Conservation (phyloP, 2,113 vertebrate species). For the Halichoerus grypus region DNA sequence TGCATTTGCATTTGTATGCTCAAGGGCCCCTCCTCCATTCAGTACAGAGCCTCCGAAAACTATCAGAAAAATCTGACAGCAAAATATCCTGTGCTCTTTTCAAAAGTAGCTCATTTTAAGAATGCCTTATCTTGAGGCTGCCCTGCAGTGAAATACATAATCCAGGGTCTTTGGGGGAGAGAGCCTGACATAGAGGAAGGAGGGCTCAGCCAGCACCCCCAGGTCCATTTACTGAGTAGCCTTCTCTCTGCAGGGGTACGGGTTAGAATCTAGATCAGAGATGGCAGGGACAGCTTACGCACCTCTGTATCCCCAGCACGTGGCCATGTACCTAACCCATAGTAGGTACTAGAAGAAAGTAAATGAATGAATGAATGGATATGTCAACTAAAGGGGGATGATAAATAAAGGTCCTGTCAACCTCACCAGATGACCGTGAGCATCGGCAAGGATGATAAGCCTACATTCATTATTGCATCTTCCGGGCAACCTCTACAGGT, state of each 20-base stretch:
- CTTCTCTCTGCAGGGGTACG: not conserved
- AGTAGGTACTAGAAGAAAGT: not conserved
- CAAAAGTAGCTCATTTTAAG: not conserved
- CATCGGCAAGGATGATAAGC: not conserved
- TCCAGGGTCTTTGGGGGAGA: not conserved
- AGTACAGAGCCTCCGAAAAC: not conserved
- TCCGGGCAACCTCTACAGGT: not conserved
- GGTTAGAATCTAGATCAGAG: not conserved
- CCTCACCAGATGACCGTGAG: fast-evolving
- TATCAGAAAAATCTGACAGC: not conserved
- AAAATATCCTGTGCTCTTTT: not conserved
- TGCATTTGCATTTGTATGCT: not conserved
- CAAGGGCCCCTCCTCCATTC: not conserved
- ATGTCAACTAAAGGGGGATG: not conserved
- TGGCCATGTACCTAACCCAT: not conserved
- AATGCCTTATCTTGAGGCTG: not conserved
- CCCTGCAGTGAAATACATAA: not conserved
- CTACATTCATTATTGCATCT: fast-evolving
- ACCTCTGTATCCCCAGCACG: not conserved
- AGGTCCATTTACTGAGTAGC: not conserved
- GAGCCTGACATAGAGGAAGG: not conserved
- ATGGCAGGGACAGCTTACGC: not conserved
- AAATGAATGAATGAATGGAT: not conserved
- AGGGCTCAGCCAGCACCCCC: not conserved
- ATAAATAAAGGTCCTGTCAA: not conserved